These are phyloP conservation scores for Crematogaster levior DNA, from an alignment of 2,888 invertebrate genomes.

Conservation along the genomic window DNA sequence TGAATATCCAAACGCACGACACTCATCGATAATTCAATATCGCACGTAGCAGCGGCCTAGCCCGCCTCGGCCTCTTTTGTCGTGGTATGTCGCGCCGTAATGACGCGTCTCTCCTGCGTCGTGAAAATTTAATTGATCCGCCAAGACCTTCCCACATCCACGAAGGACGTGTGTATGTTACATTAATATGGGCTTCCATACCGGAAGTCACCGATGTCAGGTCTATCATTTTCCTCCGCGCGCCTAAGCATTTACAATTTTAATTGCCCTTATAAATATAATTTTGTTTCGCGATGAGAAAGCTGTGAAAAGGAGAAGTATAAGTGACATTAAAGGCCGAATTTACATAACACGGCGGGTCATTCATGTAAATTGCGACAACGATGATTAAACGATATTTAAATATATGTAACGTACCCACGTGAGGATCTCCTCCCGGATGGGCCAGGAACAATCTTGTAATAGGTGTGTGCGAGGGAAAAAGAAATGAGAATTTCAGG, in stretches of 20 bases:
- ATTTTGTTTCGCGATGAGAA: background rate
- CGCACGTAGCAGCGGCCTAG: conserved; percentile 70
- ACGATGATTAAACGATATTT: conserved; percentile 34
- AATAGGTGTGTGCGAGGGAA: background rate
- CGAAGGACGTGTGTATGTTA: conserved; percentile 30
- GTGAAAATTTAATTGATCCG: conserved; percentile 73
- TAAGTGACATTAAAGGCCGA: background rate
- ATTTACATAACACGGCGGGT: conserved; percentile 21
- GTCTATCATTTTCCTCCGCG: conserved; percentile 9
- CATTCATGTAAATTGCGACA: background rate
- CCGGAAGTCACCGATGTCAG: conserved; percentile 20
- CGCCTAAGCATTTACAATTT: conserved; percentile 8
- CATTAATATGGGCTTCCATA: conserved; percentile 17
- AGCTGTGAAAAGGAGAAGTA: background rate
- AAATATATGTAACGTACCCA: background rate
- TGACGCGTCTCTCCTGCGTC: conserved; percentile 69
- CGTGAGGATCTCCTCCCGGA: background rate
- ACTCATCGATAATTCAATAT: conserved; percentile 83
- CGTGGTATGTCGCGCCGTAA: conserved; percentile 77
- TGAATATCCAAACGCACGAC: conserved; percentile 78
- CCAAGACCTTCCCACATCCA: conserved; percentile 62
- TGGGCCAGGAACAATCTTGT: conserved; percentile 3
- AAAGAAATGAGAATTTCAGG: conserved; percentile 13
- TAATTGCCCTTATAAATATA: background rate
- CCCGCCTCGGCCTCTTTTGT: conserved; percentile 67